Percentiles rank a stretch among this genome's conserved stretches.
phyloP scores from a whole-genome alignment of 2,113 vertebrate genomes.

The Nesoenas mayeri region DNA sequence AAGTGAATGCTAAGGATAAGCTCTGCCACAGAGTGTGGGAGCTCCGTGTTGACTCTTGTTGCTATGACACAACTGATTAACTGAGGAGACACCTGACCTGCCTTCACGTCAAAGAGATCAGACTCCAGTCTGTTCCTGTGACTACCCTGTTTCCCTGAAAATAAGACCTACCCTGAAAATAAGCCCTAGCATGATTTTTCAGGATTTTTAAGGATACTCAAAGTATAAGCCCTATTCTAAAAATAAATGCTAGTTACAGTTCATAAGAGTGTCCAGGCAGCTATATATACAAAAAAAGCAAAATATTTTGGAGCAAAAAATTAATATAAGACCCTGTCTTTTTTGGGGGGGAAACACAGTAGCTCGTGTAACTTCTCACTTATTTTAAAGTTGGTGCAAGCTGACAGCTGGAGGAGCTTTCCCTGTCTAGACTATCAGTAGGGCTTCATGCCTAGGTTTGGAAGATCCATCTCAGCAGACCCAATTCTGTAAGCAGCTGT shows the following conservation, averaged over 20 bases:
- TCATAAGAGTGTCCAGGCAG: no score
- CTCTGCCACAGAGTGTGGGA: neutral
- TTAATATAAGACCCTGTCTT: no score
- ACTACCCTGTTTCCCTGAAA: no score
- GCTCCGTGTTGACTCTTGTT: neutral
- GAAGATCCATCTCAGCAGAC: neutral
- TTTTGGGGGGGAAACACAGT: no score
- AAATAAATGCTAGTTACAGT: no score
- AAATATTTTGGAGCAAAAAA: no score
- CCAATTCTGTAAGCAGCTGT: neutral
- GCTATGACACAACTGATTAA: neutral
- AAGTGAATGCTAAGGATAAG: neutral
- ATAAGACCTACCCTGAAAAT: no score
- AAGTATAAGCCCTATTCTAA: no score
- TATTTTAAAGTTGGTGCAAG: neutral
- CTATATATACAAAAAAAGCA: no score
- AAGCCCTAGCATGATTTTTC: no score
- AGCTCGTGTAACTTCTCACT: neutral
- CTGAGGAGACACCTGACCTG: neutral
- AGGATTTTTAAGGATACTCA: no score
- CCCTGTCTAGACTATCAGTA: neutral
- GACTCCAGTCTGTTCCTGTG: neutral
- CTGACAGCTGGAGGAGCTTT: neutral
- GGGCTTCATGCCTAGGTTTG: neutral
- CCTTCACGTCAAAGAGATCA: neutral